Conservation (phyloP, 2,113 vertebrate species). For the Aptenodytes patagonicus region DNA sequence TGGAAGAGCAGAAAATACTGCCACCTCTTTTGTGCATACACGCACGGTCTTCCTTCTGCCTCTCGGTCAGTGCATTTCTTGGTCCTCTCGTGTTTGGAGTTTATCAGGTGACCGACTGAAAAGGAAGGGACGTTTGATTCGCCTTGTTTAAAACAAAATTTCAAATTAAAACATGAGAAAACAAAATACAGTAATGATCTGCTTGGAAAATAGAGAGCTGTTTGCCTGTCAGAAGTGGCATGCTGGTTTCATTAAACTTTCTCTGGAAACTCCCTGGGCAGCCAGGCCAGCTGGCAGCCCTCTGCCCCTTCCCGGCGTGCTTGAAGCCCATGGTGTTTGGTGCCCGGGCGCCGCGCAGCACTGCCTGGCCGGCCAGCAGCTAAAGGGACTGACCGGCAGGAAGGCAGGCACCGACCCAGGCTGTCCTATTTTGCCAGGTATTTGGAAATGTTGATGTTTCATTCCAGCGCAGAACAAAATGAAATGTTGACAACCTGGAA, state of each 20-base stretch:
- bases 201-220: background rate
- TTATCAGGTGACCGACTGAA: background rate
- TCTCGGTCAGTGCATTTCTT: background rate
- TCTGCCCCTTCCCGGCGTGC: background rate
- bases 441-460: background rate
- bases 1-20: background rate
- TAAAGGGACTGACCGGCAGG: accelerated
- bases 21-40: background rate
- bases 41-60: background rate
- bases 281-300: background rate
- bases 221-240: background rate
- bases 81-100: background rate
- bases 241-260: background rate
- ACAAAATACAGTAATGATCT: background rate
- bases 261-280: background rate
- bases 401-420: background rate
- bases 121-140: background rate
- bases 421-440: background rate
- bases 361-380: accelerated
- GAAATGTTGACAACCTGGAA: constrained; percentile 54
- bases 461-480: constrained; percentile 4
- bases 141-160: background rate
- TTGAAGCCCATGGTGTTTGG: accelerated
- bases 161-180: background rate
- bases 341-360: accelerated